Percentiles rank a stretch among this genome's conserved stretches.
These are phyloP conservation scores for Pyxicephalus adspersus DNA, from an alignment of 2,113 vertebrate species.

Conservation along the genomic window DNA sequence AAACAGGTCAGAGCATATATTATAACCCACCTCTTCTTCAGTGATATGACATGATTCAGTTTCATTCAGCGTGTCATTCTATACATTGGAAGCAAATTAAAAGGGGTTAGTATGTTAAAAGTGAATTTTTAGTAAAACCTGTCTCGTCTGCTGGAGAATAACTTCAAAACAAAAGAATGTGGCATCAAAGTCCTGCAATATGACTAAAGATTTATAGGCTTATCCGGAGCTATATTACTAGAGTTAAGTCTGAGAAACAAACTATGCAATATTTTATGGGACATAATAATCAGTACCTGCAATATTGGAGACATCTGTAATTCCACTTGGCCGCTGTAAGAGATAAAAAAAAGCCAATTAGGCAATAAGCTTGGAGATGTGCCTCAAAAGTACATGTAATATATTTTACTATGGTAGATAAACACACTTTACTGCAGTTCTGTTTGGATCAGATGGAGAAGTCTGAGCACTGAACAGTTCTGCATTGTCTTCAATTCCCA, in stretches of 20 bases:
- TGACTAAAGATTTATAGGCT: not conserved
- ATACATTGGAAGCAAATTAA: conserved; percentile 43
- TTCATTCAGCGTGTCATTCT: conserved; percentile 68
- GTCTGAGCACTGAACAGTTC: conserved; percentile 77
- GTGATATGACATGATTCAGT: conserved; percentile 66
- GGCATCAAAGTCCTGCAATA: not conserved
- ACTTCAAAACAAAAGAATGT: not conserved
- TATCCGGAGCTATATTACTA: not conserved
- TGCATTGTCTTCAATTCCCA: conserved; percentile 71
- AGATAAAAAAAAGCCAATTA: conserved; percentile 50
- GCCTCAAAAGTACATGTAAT: not conserved
- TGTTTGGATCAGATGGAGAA: conserved; percentile 66
- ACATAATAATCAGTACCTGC: conserved; percentile 73
- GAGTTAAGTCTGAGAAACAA: not conserved
- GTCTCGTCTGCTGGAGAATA: not conserved
- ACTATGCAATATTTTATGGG: conserved; percentile 7
- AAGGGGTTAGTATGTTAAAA: not conserved
- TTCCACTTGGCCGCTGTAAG: conserved; percentile 78
- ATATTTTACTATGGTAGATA: conserved; percentile 41
- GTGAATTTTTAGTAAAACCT: not conserved
- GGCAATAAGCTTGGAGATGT: not conserved
- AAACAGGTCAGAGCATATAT: too few species aligned
- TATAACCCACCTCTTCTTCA: conserved; percentile 68
- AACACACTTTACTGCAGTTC: conserved; percentile 67
- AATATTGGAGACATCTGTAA: conserved; percentile 71